Evolutionary conservation across 2,113 vertebrate genomes (phyloP).

Genomic region (Myodes glareolus): DNA sequence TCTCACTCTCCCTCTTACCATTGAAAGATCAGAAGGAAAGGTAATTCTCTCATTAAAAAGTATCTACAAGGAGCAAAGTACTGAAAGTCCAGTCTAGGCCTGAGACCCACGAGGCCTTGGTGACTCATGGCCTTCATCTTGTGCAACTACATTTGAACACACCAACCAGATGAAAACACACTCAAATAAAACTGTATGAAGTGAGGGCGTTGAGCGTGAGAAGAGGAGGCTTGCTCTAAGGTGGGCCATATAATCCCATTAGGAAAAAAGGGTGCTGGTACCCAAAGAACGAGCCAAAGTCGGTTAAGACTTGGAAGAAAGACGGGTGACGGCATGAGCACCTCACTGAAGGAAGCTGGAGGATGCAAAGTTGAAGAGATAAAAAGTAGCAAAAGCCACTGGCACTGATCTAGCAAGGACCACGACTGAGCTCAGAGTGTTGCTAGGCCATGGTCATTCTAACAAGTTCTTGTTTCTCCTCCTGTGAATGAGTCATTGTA

Average conservation of each 20-base stretch:
- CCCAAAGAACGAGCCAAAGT: neutral
- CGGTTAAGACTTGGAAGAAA: neutral
- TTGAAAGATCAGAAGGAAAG: neutral
- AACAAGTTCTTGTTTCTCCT: neutral
- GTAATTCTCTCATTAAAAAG: neutral
- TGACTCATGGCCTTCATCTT: neutral
- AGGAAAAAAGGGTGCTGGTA: neutral
- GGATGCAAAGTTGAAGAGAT: neutral
- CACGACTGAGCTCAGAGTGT: neutral
- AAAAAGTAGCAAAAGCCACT: neutral
- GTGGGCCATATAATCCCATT: neutral
- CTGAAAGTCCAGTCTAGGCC: neutral
- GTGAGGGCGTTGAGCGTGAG: neutral
- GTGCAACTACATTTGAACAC: no score
- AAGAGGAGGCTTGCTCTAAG: neutral
- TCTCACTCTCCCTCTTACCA: neutral
- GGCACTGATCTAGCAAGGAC: neutral
- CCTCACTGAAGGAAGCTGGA: no score
- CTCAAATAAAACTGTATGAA: neutral
- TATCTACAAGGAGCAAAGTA: neutral
- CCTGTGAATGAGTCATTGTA: neutral
- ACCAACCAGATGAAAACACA: neutral
- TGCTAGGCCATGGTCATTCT: neutral
- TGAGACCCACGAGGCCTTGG: neutral
- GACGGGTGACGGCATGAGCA: neutral